Base-by-base conservation (phyloP, 2,888 invertebrate genomes). In the Macropis europaea region DNA sequence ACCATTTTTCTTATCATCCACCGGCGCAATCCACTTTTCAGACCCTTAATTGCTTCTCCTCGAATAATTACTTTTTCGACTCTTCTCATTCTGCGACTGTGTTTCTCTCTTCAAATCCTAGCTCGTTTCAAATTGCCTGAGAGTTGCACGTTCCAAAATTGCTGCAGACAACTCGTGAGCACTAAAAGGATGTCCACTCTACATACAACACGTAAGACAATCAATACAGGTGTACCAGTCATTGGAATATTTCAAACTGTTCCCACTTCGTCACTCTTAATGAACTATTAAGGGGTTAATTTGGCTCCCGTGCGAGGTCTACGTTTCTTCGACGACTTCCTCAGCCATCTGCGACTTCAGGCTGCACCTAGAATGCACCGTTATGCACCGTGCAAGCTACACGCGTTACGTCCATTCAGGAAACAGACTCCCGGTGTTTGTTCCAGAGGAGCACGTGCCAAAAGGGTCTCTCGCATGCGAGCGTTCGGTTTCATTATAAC, bases 401-500 rank as follows among this genome's bases (percentile, higher is more conserved):
- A n/a, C 19, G n/a, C 38, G 6, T 24, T 45, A 53, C 38, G 34
- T 50, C 34, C 34, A 57, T 62, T 17, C 34, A 40, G 42, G 19
- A 32, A 38, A 38, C 62, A 66, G 68, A 48, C 52, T 52, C 45
- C n/a, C 45, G 54, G 64, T 45, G 73, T 76, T 75, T 66, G 60
- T 63, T 54, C 64, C 54, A 53, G n/a, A n/a, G 32, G n/a, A 66
- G 80, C 82, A 79, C 82, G 82, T 71, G 81, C 75, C 74, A 59
- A 75, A n/a, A 60, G 63, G 73, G 61, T 57, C 48, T 30, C 32
- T 30, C 26, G 42, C 13, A 28, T 15, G 15, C 40, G 47, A 66
- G 69, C 75, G 69, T 66, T 70, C 47, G 53, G 52, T 77, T 71
- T 77, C 76, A 56, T 81, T 67, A 72, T 82, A 81, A 82, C 82